A percentile compares a stretch with the other conserved stretches of the same genome.
Conservation (phyloP, 1,140 invertebrate species). For the Harlomillsia oculata region DNA sequence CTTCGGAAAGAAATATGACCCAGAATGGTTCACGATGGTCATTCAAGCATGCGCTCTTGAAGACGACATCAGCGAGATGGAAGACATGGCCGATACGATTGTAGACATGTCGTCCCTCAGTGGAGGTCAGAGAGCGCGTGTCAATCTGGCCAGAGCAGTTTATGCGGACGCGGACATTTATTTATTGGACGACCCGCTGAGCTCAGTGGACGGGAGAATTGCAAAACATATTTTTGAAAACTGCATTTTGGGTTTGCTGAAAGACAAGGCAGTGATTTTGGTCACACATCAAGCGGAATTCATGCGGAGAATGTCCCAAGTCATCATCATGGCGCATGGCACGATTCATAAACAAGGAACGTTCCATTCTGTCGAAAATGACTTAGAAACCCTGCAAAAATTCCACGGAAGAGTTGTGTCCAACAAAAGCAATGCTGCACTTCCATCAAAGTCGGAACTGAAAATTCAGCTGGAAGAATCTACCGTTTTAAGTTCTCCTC, state of each 20-base stretch:
- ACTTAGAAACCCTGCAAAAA: too few species aligned
- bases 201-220: constrained; percentile 47
- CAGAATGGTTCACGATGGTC: constrained; percentile 40
- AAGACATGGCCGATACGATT: constrained; percentile 70
- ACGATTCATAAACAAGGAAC: constrained; percentile 47
- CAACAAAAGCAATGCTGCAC: too few species aligned
- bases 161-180: constrained; percentile 47
- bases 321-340: constrained; percentile 65
- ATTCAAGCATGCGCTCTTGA: constrained; percentile 51
- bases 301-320: constrained; percentile 61
- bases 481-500: too few species aligned
- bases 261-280: constrained; percentile 63
- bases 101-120: constrained; percentile 78
- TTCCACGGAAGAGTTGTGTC: too few species aligned
- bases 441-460: background rate
- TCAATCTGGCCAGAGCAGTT: constrained; percentile 63
- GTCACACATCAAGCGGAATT: constrained; percentile 80
- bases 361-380: too few species aligned
- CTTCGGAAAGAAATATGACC: constrained; percentile 56
- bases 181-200: constrained; percentile 47
- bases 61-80: constrained; percentile 63
- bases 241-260: constrained; percentile 51
- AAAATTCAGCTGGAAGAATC: too few species aligned
- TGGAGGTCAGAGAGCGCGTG: constrained; percentile 82
- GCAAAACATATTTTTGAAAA: constrained; percentile 45